Base-by-base conservation (phyloP, 1,140 invertebrate genomes). In the Dufourea novaeangliae region DNA sequence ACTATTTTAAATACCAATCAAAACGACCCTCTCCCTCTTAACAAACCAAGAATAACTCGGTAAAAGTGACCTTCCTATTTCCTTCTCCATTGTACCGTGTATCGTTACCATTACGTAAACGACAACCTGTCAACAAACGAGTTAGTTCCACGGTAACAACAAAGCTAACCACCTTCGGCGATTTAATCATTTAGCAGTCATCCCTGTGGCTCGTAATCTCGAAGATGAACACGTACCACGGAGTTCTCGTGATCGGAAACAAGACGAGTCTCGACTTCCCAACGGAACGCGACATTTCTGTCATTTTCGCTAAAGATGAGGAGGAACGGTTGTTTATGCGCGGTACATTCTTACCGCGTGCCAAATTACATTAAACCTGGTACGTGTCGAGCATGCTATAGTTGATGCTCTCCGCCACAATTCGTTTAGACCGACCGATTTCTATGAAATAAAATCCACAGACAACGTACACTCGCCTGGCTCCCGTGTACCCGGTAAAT, bases 281-380 rank as follows among this genome's bases (percentile, higher is more conserved):
- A 54, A 41, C 59, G 34, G 63, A 39, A 41, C 25, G 25, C 41
- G 61, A 41, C 11, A 46, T 39, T 44, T 44, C 71, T 10, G 71
- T 73, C 29, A 73, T 64, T 73, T 73, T 39, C 44, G 32, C 11
- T 50, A 39, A n/a, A n/a, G n/a, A n/a, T n/a, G n/a, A n/a, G n/a
- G n/a, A n/a, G n/a, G 61, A 25, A 22, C 34, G n/a, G 34, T 70
- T 34, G 52, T 70, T 22, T 39, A 37, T 50, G 37, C 32, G 25
- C n/a, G 14, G 17, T 12, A 25, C 25, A n/a, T 73, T 64, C 44
- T 8, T 54, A 20, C 59, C 71, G 14, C 61, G 71, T 66, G 71
- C 71, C 59, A 73, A 73, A 73, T 73, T 73, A 73, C 59, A 54
- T 73, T 73, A 73, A 73, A 66, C 11, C 61, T 4, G 1, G 63